Evolutionary conservation across 2,113 vertebrate species (phyloP).

Genomic region (Phalacrocorax pelagicus): DNA sequence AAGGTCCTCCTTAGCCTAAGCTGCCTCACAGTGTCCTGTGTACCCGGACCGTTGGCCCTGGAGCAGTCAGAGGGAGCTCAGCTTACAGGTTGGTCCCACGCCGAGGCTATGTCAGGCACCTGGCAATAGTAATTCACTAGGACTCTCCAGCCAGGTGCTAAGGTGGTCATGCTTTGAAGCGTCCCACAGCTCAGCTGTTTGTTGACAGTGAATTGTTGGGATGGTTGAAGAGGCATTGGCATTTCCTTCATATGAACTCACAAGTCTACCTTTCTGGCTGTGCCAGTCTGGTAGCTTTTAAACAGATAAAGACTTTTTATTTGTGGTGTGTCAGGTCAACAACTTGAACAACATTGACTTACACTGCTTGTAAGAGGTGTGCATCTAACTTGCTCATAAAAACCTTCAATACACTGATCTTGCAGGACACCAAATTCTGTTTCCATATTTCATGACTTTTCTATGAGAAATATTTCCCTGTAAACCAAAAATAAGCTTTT

Average conservation of each 20-base stretch:
- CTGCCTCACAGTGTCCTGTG: fast-evolving
- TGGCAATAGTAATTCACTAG: neutral
- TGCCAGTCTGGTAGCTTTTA: neutral
- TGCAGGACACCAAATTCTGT: neutral
- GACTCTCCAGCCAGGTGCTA: neutral
- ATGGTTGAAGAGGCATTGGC: neutral
- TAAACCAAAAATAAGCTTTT: neutral
- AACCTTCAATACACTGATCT: neutral
- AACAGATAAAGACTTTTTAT: neutral
- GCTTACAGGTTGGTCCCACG: fast-evolving
- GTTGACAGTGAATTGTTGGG: neutral
- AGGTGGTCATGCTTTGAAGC: neutral
- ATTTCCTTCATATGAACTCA: neutral
- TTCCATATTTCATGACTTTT: neutral
- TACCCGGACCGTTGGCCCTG: neutral
- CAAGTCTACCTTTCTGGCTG: neutral
- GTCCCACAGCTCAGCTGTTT: neutral
- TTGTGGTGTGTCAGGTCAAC: neutral
- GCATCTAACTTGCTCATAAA: neutral
- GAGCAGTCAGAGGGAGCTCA: neutral
- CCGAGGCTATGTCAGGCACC: fast-evolving
- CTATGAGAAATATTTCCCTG: neutral
- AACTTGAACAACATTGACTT: neutral
- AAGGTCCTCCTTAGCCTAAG: neutral
- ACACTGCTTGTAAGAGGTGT: neutral